Percentiles rank a stretch among this genome's conserved stretches.
Conservation (phyloP, 2,113 vertebrate genomes). For the Cephalopholis sonnerati region DNA sequence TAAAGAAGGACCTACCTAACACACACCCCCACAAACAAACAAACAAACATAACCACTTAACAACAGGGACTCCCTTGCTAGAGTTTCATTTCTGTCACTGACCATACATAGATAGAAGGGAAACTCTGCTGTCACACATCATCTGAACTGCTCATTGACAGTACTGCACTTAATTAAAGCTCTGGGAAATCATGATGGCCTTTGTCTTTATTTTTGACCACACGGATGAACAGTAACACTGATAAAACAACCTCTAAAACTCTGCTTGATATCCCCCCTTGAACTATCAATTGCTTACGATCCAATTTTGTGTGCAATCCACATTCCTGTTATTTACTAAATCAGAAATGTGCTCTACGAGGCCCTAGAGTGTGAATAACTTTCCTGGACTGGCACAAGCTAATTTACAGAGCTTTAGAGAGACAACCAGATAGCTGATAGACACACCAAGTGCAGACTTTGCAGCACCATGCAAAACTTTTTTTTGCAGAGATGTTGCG, state of each 20-base stretch:
- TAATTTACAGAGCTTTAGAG: neutral
- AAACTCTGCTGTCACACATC: neutral
- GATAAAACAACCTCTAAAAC: neutral
- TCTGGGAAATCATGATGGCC: neutral
- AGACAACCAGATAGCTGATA: neutral
- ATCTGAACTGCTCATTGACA: neutral
- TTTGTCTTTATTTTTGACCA: neutral
- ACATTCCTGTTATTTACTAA: no score
- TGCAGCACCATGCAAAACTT: neutral
- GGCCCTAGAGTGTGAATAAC: neutral
- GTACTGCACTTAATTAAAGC: neutral
- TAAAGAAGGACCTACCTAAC: no score
- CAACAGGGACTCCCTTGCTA: neutral
- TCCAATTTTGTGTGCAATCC: no score
- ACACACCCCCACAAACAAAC: neutral
- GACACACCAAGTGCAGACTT: neutral
- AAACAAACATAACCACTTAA: neutral
- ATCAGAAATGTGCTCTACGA: neutral
- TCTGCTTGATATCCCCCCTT: neutral
- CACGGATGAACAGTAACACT: neutral
- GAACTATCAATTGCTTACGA: no score
- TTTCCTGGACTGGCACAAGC: neutral
- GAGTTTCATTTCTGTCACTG: conserved; percentile 10
- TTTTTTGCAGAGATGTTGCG: neutral
- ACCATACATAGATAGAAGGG: neutral